phyloP scores from a whole-genome alignment of 2,797 vertebrate genomes.

The Propithecus perrieri region DNA sequence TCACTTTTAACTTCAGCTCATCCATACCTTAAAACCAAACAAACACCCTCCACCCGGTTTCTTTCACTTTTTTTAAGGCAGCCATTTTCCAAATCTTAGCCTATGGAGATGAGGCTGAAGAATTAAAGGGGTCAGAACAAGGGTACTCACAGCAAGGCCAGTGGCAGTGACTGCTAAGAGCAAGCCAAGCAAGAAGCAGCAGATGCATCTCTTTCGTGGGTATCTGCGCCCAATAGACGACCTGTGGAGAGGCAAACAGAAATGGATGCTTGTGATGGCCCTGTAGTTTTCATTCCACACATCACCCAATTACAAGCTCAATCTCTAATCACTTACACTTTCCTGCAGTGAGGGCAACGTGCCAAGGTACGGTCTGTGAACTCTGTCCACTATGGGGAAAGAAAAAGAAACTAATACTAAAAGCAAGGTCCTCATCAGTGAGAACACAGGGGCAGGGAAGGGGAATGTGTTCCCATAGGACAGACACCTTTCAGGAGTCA shows the following conservation, averaged over 20 bases:
- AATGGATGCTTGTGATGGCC: not conserved
- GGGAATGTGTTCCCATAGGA: not conserved
- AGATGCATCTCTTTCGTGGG: slow-evolving; percentile 93
- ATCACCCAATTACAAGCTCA: not conserved
- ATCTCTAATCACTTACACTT: slow-evolving; percentile 91
- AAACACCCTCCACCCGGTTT: not conserved
- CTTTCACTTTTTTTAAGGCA: not conserved
- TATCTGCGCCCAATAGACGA: slow-evolving; percentile 96
- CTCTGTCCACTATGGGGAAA: slow-evolving; percentile 92
- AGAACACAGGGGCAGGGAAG: not conserved
- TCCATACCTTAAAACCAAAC: not conserved
- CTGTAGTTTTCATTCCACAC: not conserved
- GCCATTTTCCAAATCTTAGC: slow-evolving; percentile 1
- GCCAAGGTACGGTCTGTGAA: slow-evolving; percentile 96
- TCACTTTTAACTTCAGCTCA: not conserved
- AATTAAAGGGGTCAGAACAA: not conserved
- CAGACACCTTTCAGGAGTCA: slow-evolving; percentile 7
- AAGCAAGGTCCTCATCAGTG: not conserved
- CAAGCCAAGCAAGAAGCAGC: slow-evolving; percentile 94
- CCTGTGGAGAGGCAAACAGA: slow-evolving; percentile 80
- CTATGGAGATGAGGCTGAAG: not conserved
- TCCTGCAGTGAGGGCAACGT: slow-evolving; percentile 96
- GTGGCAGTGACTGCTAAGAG: slow-evolving; percentile 92
- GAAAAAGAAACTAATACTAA: slow-evolving; percentile 10
- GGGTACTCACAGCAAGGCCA: slow-evolving; percentile 92